phyloP scores from a whole-genome alignment of 2,888 invertebrate genomes.

The Nesidiocoris tenuis region DNA sequence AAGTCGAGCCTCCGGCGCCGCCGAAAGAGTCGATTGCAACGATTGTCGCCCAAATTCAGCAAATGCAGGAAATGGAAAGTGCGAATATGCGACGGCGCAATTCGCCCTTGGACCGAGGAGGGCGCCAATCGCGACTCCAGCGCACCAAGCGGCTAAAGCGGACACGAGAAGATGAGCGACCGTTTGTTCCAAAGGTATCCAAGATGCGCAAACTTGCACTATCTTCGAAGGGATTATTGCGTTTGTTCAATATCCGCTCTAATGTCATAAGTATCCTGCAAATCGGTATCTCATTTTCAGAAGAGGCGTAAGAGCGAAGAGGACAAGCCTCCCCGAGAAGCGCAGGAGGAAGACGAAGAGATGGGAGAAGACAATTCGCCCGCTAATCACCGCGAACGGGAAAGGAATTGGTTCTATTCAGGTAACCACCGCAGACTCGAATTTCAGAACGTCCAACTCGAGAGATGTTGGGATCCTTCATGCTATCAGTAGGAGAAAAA shows the following conservation, averaged over 20 bases:
- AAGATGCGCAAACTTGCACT: no score
- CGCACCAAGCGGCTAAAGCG: slow-evolving; percentile 25
- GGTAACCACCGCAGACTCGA: no score
- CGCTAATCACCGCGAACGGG: slow-evolving; percentile 18
- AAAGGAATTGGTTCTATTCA: slow-evolving; percentile 37
- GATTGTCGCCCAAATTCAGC: slow-evolving; percentile 19
- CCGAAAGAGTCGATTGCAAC: slow-evolving; percentile 36
- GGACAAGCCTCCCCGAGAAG: slow-evolving; percentile 4
- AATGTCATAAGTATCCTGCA: no score
- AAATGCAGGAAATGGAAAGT: slow-evolving; percentile 1
- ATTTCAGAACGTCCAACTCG: no score
- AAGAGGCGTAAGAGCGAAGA: slow-evolving; percentile 28
- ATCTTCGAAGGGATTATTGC: no score
- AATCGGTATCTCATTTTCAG: slow-evolving; percentile 2
- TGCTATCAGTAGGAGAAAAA: no score
- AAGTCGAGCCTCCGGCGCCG: slow-evolving; percentile 36
- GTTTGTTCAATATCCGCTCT: no score
- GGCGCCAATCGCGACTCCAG: slow-evolving; percentile 21
- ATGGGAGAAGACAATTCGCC: slow-evolving; percentile 41
- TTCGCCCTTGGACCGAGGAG: slow-evolving; percentile 53
- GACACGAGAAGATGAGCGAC: slow-evolving; percentile 35
- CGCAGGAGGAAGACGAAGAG: slow-evolving; percentile 37
- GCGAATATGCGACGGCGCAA: slow-evolving; percentile 10
- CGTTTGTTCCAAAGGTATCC: slow-evolving; percentile 20
- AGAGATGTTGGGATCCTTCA: no score